A percentile compares a stretch with the other conserved stretches of the same genome.
phyloP scores from a whole-genome alignment of 2,113 vertebrate genomes.

The Malurus elegans region DNA sequence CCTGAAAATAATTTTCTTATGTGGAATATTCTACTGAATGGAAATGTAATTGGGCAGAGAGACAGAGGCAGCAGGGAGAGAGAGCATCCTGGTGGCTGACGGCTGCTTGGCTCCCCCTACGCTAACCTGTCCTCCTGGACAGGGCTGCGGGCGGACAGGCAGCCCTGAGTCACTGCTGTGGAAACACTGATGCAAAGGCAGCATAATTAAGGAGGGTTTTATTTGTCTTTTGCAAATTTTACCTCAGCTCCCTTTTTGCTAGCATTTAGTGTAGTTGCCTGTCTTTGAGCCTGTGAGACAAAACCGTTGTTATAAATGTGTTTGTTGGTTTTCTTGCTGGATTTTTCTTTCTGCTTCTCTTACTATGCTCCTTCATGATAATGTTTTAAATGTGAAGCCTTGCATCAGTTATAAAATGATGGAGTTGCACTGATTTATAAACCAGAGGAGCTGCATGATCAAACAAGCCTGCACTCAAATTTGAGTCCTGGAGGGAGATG shows the following conservation, averaged over 20 bases:
- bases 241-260: background rate
- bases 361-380: background rate
- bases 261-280: background rate
- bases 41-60: background rate
- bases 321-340: background rate
- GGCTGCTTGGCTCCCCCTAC: background rate
- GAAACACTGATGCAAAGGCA: slow-evolving; percentile 7
- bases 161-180: background rate
- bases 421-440: background rate
- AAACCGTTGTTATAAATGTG: background rate
- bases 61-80: background rate
- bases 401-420: background rate
- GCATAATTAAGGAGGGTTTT: background rate
- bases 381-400: background rate
- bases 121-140: background rate
- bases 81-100: background rate
- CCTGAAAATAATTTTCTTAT: background rate
- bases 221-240: background rate
- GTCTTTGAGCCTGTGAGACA: background rate
- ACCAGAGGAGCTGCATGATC: background rate
- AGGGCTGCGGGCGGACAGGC: background rate
- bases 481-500: background rate
- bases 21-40: background rate
- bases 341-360: background rate
- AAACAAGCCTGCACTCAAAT: background rate